Percentiles rank a stretch among this genome's conserved stretches.
These are phyloP conservation scores for Drosophila austrosaltans DNA, from an alignment of 2,888 invertebrate species.

Conservation along the genomic window DNA sequence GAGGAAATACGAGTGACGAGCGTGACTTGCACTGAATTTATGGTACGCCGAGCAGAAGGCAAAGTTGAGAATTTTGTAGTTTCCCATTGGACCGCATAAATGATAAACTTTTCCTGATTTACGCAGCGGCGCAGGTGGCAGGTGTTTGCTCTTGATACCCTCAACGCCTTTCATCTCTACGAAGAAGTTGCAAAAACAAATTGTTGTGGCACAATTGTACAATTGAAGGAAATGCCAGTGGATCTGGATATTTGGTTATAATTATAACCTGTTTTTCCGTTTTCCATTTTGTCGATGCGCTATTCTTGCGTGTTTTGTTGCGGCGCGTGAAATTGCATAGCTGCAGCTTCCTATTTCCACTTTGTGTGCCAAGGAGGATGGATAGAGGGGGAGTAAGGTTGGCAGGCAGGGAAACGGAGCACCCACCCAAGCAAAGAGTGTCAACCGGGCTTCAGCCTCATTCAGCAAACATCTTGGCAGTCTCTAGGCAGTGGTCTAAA, in stretches of 20 bases:
- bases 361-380: neutral
- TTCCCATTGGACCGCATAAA: constrained; percentile 40
- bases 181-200: constrained; percentile 48
- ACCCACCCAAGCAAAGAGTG: constrained; percentile 71
- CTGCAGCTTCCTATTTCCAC: constrained; percentile 48
- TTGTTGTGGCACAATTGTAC: constrained; percentile 33
- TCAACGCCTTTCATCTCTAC: no score
- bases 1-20: constrained; percentile 82
- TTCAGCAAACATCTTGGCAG: constrained; percentile 39
- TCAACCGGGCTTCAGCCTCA: constrained; percentile 56
- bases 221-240: constrained; percentile 45
- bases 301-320: constrained; percentile 68
- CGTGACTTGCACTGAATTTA: constrained; percentile 79
- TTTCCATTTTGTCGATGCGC: constrained; percentile 38
- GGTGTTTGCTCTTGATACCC: constrained; percentile 47
- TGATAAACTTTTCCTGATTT: constrained; percentile 68
- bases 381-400: no score
- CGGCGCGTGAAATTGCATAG: constrained; percentile 66
- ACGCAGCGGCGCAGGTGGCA: constrained; percentile 53
- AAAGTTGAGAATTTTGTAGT: constrained; percentile 42
- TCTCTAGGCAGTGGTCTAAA: constrained; percentile 18
- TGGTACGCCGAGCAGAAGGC: constrained; percentile 47
- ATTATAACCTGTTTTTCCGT: constrained; percentile 62
- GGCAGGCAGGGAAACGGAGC: constrained; percentile 21
- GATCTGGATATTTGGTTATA: constrained; percentile 52